Percentiles rank a stretch among this genome's conserved stretches.
Conservation (phyloP, 2,113 vertebrate genomes). For the Camelus bactrianus region DNA sequence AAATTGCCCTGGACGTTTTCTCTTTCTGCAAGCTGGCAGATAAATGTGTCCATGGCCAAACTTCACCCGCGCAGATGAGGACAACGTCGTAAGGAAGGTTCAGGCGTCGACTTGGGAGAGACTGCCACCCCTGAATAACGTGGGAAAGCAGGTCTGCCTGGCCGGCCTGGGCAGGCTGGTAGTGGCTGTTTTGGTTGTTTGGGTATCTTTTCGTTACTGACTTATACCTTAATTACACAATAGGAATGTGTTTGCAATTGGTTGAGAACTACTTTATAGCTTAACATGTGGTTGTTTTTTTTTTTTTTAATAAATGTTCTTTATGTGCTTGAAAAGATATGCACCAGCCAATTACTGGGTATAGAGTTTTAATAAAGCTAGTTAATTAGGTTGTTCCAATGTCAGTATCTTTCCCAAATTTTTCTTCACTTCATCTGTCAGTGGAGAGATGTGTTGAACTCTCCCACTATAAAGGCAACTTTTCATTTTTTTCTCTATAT, state of each 20-base stretch:
- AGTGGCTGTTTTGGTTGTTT: neutral
- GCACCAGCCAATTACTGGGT: neutral
- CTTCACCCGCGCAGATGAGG: neutral
- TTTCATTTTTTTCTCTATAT: constrained; percentile 44
- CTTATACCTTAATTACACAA: neutral
- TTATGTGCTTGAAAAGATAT: neutral
- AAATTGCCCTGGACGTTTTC: neutral
- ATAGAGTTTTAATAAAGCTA: neutral
- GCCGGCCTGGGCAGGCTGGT: neutral
- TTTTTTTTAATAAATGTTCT: neutral
- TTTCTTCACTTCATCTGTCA: neutral
- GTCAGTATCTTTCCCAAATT: neutral
- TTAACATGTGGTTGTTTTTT: neutral
- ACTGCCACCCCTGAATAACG: neutral
- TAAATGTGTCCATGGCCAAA: neutral
- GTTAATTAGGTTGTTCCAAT: neutral
- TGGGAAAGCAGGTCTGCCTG: neutral
- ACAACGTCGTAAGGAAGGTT: neutral
- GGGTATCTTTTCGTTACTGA: neutral
- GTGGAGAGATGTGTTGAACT: neutral
- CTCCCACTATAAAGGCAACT: neutral
- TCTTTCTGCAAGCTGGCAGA: neutral
- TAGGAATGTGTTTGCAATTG: neutral
- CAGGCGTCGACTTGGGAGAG: neutral
- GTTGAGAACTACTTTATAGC: neutral